These are phyloP conservation scores for Amitus sp. DNA, from an alignment of 2,888 invertebrate genomes.

Conservation along the genomic window DNA sequence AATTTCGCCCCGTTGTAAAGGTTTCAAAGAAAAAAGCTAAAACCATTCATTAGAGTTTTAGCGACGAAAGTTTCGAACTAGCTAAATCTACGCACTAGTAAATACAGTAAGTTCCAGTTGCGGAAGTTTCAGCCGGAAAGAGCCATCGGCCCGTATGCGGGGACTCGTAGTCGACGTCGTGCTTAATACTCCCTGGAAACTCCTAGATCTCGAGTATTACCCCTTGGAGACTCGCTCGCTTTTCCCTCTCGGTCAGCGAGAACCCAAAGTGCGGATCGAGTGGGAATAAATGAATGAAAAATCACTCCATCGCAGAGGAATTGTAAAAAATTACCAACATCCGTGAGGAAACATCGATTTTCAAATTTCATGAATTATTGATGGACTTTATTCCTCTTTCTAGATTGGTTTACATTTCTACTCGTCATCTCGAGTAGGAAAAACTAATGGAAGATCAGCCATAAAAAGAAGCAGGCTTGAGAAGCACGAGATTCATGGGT, in stretches of 20 bases:
- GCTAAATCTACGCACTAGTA: neutral
- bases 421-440: conserved; percentile 6
- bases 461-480: conserved; percentile 17
- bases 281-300: neutral
- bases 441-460: conserved; percentile 13
- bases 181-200: conserved; percentile 29
- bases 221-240: conserved; percentile 14
- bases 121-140: conserved; percentile 7
- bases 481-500: conserved; percentile 24
- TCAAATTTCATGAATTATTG: conserved; percentile 3
- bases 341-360: neutral
- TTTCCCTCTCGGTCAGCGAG: conserved; percentile 19
- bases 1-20: neutral
- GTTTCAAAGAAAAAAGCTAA: neutral
- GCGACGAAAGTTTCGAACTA: neutral
- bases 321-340: neutral
- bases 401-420: neutral
- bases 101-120: neutral
- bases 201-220: conserved; percentile 25
- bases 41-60: neutral
- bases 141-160: conserved; percentile 21
- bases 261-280: conserved; percentile 17
- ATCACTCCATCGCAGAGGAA: no score
- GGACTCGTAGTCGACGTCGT: conserved; percentile 24
- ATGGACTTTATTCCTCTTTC: neutral